These are phyloP conservation scores for Antitype chi DNA, from an alignment of 2,888 invertebrate genomes.

Conservation along the genomic window DNA sequence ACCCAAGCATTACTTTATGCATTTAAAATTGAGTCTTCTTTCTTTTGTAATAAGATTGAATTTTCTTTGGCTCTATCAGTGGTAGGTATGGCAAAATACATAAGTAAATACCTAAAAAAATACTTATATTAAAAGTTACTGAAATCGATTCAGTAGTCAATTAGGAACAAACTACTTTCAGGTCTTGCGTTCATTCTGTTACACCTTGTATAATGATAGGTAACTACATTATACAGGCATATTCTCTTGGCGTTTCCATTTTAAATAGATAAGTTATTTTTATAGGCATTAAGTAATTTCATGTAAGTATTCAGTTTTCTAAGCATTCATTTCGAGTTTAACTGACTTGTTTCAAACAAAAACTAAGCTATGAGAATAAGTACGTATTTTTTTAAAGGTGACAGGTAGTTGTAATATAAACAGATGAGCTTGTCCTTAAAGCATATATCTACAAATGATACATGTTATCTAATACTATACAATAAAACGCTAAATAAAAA, in stretches of 20 bases:
- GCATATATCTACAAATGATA: neutral
- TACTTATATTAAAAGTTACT: too few species aligned
- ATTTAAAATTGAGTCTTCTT: too few species aligned
- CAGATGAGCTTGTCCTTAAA: neutral
- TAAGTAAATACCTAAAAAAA: too few species aligned
- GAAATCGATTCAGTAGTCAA: too few species aligned
- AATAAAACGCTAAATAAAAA: constrained; percentile 4
- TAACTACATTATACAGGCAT: neutral
- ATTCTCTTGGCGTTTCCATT: neutral
- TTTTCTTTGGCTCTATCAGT: too few species aligned
- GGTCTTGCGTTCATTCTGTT: too few species aligned
- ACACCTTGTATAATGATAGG: too few species aligned
- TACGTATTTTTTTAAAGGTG: neutral
- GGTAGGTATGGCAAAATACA: too few species aligned
- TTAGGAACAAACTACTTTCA: too few species aligned
- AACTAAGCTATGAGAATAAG: neutral
- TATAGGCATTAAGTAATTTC: neutral
- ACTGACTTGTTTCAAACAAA: neutral
- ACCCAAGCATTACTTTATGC: too few species aligned
- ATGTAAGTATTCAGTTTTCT: too few species aligned
- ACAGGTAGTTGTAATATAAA: neutral
- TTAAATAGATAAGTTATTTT: neutral
- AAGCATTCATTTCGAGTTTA: neutral
- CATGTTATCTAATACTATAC: neutral
- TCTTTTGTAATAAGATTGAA: too few species aligned